A percentile compares a stretch with the other conserved stretches of the same genome.
These are phyloP conservation scores for Phylloscopus trochilus DNA, from an alignment of 2,113 vertebrate species.

Conservation along the genomic window DNA sequence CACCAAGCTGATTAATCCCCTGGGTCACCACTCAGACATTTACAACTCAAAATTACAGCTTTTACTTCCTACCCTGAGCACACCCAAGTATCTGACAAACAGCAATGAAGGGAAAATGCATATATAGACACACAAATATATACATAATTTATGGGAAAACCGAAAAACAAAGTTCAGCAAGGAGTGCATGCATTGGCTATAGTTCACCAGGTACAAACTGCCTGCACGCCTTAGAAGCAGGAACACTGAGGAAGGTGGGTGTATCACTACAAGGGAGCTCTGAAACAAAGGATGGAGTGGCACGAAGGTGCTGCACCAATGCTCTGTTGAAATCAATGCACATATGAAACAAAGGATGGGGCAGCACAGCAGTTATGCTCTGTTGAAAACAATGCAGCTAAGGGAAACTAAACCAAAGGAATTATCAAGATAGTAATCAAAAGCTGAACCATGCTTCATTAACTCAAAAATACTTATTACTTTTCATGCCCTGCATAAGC, in stretches of 20 bases:
- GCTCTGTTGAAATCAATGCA: neutral
- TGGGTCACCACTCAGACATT: neutral
- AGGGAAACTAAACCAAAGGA: neutral
- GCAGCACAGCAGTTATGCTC: neutral
- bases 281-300: neutral
- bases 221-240: neutral
- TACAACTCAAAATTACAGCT: neutral
- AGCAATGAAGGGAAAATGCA: neutral
- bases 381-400: neutral
- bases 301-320: neutral
- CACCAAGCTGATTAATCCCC: neutral
- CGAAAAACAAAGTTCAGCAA: neutral
- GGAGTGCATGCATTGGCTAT: neutral
- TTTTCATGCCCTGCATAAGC: neutral
- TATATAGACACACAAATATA: neutral
- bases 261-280: neutral
- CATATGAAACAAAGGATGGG: neutral
- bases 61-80: neutral
- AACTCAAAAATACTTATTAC: neutral
- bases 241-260: neutral
- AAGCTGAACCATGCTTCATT: neutral
- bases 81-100: neutral
- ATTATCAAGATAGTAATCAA: neutral
- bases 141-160: neutral
- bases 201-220: neutral